Percentiles rank a stretch among this genome's conserved stretches.
Conservation (phyloP, 2,888 invertebrate species). For the Ptychoptera albimana region DNA sequence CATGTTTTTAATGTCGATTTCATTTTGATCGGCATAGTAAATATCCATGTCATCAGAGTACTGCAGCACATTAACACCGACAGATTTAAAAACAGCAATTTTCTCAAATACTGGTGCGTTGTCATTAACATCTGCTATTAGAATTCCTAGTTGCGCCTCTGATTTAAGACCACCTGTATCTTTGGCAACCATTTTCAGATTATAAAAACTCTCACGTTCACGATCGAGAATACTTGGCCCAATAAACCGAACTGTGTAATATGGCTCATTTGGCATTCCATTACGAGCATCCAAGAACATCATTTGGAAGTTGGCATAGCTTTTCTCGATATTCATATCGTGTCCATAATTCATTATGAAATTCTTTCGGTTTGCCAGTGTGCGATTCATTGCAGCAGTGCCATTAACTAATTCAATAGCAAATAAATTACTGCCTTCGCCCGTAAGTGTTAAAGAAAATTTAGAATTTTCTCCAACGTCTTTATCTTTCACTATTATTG, state of each 20-base stretch:
- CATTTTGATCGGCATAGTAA: constrained; percentile 24
- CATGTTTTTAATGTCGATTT: not conserved
- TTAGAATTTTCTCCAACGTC: constrained; percentile 52
- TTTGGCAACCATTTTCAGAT: constrained; percentile 54
- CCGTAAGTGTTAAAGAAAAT: constrained; percentile 52
- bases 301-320: constrained; percentile 25
- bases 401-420: constrained; percentile 38
- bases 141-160: constrained; percentile 53
- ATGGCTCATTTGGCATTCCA: constrained; percentile 19
- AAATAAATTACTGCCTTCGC: constrained; percentile 61
- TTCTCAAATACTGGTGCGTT: constrained; percentile 56
- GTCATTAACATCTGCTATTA: constrained; percentile 66
- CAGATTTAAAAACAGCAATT: constrained; percentile 50
- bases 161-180: constrained; percentile 62
- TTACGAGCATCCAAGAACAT: constrained; percentile 23
- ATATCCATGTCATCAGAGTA: constrained; percentile 37
- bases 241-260: constrained; percentile 22
- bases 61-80: constrained; percentile 48
- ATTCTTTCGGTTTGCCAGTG: not conserved
- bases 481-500: constrained; percentile 53
- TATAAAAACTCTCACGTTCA: constrained; percentile 51
- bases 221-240: constrained; percentile 44
- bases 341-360: not conserved
- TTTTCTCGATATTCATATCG: constrained; percentile 22
- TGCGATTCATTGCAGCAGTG: constrained; percentile 21